Evolutionary conservation across 2,888 invertebrate genomes (phyloP).

Genomic region (Nephrocerus scutellatus): DNA sequence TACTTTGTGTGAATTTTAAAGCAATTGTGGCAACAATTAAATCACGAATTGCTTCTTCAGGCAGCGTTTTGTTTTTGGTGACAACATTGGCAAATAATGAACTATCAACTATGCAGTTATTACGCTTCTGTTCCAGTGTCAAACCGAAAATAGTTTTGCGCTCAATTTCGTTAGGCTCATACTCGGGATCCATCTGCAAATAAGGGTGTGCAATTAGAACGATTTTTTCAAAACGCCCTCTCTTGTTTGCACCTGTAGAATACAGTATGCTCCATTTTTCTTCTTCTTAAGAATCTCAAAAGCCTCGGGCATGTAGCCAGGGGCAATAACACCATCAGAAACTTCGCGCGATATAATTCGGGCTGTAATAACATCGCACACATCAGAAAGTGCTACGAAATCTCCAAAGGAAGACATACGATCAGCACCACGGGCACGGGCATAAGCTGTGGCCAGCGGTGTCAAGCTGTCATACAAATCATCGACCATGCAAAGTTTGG

Average conservation of each 20-base stretch:
- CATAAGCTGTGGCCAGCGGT: conserved; percentile 86
- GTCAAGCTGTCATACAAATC: conserved; percentile 68
- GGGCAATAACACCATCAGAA: conserved; percentile 97
- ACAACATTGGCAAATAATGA: conserved; percentile 77
- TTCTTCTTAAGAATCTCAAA: conserved; percentile 84
- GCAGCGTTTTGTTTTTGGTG: conserved; percentile 59
- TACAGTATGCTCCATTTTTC: conserved; percentile 87
- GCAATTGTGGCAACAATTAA: conserved; percentile 93
- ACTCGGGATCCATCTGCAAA: conserved; percentile 75
- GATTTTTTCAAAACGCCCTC: neutral
- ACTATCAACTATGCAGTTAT: conserved; percentile 75
- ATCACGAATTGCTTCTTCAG: conserved; percentile 74
- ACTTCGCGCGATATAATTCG: conserved; percentile 88
- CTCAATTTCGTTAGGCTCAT: conserved; percentile 74
- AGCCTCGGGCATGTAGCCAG: conserved; percentile 79
- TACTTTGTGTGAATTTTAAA: conserved; percentile 96
- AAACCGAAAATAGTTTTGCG: conserved; percentile 77
- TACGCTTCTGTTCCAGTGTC: conserved; percentile 79
- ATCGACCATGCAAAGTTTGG: conserved; percentile 87
- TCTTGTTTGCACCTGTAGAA: conserved; percentile 58
- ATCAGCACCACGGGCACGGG: conserved; percentile 93
- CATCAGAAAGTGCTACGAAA: conserved; percentile 88
- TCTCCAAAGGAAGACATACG: conserved; percentile 99
- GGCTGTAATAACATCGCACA: conserved; percentile 85
- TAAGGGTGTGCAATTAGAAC: conserved; percentile 4